These are phyloP conservation scores for Synergus laeviventris DNA, from an alignment of 2,888 invertebrate genomes.

Conservation along the genomic window DNA sequence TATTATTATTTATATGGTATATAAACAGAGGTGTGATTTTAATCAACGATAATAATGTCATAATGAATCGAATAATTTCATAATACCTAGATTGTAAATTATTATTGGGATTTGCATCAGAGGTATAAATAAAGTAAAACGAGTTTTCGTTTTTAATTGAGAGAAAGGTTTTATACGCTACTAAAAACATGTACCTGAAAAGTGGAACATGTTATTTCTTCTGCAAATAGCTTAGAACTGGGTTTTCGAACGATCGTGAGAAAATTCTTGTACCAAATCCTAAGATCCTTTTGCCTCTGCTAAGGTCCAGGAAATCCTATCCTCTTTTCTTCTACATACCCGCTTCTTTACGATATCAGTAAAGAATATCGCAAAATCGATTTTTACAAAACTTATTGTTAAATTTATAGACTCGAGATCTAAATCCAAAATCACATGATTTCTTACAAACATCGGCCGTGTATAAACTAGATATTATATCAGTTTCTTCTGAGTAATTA, in stretches of 20 bases:
- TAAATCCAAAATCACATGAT: slow-evolving; percentile 17
- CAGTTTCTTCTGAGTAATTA: neutral
- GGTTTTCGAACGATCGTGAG: neutral
- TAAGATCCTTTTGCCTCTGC: slow-evolving; percentile 2
- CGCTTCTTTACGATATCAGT: neutral
- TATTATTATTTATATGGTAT: neutral
- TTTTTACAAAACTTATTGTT: neutral
- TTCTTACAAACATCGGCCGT: neutral
- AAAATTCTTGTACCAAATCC: neutral
- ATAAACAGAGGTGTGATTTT: neutral
- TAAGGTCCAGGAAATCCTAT: neutral
- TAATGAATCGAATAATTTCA: too few relatives aligned
- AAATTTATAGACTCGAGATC: slow-evolving; percentile 28
- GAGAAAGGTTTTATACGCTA: neutral
- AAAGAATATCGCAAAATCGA: slow-evolving; percentile 1
- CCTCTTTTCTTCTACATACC: neutral
- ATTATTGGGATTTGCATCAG: too few relatives aligned
- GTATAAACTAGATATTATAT: neutral
- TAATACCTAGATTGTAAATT: too few relatives aligned
- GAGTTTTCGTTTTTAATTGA: neutral
- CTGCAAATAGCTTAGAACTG: neutral
- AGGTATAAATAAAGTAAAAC: too few relatives aligned
- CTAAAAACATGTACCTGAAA: neutral
- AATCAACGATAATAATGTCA: too few relatives aligned
- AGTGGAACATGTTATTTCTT: slow-evolving; percentile 17